phyloP scores from a whole-genome alignment of 1,140 invertebrate species.

The Cydia amplana region DNA sequence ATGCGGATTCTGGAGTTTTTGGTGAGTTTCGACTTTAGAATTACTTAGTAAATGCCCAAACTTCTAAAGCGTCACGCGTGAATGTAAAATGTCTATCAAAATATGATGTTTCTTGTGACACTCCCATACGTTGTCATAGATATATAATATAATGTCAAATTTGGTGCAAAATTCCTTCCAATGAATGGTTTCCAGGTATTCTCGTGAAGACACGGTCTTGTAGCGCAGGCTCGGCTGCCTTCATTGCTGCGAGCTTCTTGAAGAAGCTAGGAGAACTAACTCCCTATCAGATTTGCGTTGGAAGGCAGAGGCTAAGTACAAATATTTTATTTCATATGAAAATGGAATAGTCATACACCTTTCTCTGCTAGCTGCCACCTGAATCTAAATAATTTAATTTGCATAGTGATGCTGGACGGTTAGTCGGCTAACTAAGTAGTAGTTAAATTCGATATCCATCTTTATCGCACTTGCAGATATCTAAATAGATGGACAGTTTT shows the following conservation, averaged over 20 bases:
- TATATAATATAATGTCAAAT: too few relatives aligned
- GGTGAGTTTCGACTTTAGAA: conserved; percentile 42
- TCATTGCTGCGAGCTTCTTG: conserved; percentile 50
- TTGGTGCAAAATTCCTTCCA: background rate
- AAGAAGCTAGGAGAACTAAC: conserved; percentile 49
- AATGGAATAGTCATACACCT: background rate
- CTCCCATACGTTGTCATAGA: too few relatives aligned
- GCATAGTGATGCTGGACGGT: too few relatives aligned
- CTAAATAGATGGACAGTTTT: too few relatives aligned
- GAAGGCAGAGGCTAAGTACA: conserved; percentile 61
- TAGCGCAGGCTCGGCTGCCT: conserved; percentile 43
- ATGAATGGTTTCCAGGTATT: conserved; percentile 43
- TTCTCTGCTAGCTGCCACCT: background rate
- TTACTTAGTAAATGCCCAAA: too few relatives aligned
- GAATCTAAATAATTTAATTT: too few relatives aligned
- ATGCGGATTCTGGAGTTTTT: conserved; percentile 57
- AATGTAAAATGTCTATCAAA: too few relatives aligned
- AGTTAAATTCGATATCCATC: too few relatives aligned
- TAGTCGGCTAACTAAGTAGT: too few relatives aligned
- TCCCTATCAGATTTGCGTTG: conserved; percentile 52
- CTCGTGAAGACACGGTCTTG: conserved; percentile 48
- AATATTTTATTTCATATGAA: background rate
- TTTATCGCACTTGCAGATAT: too few relatives aligned
- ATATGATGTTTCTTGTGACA: too few relatives aligned
- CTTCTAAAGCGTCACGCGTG: too few relatives aligned